Evolutionary conservation across 2,888 invertebrate species (phyloP).

Genomic region (Nebria salina): DNA sequence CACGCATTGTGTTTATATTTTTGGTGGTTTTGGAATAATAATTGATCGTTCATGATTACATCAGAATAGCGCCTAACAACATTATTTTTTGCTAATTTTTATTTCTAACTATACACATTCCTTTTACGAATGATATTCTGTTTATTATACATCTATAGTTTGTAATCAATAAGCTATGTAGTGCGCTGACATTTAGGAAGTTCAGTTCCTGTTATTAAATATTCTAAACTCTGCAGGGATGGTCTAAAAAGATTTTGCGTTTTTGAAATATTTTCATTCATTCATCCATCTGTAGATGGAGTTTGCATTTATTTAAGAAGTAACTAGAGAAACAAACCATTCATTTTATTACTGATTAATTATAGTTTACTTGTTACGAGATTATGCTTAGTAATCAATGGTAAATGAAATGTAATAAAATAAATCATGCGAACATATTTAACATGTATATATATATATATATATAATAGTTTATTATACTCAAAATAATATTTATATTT

Average conservation of each 20-base stretch:
- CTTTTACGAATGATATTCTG: background rate
- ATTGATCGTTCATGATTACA: background rate
- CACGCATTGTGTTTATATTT: background rate
- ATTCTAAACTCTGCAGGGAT: background rate
- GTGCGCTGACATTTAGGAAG: background rate
- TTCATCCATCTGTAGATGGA: too few relatives aligned
- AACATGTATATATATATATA: constrained; percentile 43
- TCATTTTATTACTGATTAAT: constrained; percentile 25
- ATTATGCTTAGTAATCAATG: background rate
- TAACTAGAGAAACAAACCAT: background rate
- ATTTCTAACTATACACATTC: background rate
- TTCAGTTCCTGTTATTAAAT: background rate
- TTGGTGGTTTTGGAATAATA: background rate
- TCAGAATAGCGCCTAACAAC: background rate
- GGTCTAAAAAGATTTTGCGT: background rate
- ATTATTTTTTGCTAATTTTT: background rate
- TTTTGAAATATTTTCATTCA: too few relatives aligned
- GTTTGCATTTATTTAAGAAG: too few relatives aligned
- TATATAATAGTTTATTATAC: constrained; percentile 45
- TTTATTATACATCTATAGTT: background rate
- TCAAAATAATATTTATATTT: constrained; percentile 44
- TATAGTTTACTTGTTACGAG: constrained; percentile 17
- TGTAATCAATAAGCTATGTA: background rate
- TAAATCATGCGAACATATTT: constrained; percentile 38
- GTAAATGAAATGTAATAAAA: constrained; percentile 25